Evolutionary conservation across 2,113 vertebrate genomes (phyloP), one percentile per base, ranked within the genome.

Genomic region (Synodontis membranacea): DNA sequence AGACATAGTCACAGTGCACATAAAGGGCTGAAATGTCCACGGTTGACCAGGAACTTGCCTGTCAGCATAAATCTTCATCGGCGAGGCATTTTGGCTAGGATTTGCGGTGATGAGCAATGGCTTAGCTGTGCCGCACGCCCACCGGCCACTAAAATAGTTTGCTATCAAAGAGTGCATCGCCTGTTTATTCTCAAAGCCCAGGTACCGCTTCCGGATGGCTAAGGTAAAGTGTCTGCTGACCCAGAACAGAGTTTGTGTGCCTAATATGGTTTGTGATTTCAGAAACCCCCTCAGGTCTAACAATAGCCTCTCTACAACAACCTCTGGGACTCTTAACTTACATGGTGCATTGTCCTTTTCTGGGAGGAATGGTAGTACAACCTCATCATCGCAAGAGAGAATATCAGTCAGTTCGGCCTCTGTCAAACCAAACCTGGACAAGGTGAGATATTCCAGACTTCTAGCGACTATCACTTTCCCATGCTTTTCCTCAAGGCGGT

Each of bases 351-450:
- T 79, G 12, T 88, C 46, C 2, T 54, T 62, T 2, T 4, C 23
- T 50, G 82, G 88, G 5, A 90, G 37, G 25, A 91, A 90, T 31
- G 86, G 78, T 34, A 85, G 78, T 31, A 94, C 79, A 58, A 92
- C 88, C n/a, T 89, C 54, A 60, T 93, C 76, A 28, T 94, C 91
- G 42, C 83, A 88, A 79, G 93, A 95, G 52, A 96, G 89, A 37
- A 96, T 83, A 88, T 96, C 94, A 0, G 91, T 86, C 1, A 96
- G 90, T 86, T 96, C 95, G 2, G 88, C 86, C 88, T 95, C 92
- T 0, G 92, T 92, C 86, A 96, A 91, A 14, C 96, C 96, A 6
- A 90, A 90, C 84, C 91, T 92, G 62, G 94, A 94, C 60, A 95
- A 60, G 46, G 92, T 93, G 85, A 96, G 89, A 88, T 93, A 96